Evolutionary conservation across 2,113 vertebrate genomes (phyloP).

Genomic region (Heliornis fulica): DNA sequence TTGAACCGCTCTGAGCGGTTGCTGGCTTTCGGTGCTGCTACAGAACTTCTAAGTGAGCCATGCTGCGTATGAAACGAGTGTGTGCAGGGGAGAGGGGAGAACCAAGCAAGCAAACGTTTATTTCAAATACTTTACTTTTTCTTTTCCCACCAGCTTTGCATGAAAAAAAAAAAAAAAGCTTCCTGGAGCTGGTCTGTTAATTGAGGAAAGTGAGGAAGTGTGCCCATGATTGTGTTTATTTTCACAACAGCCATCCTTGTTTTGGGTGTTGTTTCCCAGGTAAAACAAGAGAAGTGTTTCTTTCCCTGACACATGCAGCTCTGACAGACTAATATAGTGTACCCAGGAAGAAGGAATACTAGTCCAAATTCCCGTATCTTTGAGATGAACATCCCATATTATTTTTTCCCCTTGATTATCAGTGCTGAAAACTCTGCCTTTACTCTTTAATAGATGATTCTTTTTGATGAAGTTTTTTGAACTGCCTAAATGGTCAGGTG

Average conservation of each 20-base stretch:
- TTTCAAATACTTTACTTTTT: not conserved
- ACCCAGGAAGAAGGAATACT: not conserved
- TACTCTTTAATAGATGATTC: not conserved
- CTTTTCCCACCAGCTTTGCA: not conserved
- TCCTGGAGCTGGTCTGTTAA: not conserved
- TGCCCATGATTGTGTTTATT: not conserved
- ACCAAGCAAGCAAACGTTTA: not conserved
- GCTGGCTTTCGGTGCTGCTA: not conserved
- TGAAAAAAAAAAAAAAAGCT: not conserved
- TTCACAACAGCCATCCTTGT: not conserved
- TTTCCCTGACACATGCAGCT: not conserved
- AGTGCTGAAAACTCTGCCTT: slow-evolving; percentile 8
- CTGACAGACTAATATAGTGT: not conserved
- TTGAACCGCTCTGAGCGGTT: not conserved
- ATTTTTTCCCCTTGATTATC: slow-evolving; percentile 3
- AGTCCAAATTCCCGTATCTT: not conserved
- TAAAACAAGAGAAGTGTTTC: not conserved
- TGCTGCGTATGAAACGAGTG: not conserved
- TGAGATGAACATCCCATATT: not conserved
- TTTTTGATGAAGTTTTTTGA: slow-evolving; percentile 45
- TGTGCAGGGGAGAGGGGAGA: not conserved
- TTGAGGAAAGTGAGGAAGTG: not conserved
- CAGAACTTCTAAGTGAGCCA: not conserved
- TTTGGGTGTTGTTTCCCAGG: not conserved
- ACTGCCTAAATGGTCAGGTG: not conserved